Evolutionary conservation across 35 echinoderm and acorn worm genomes (phyloP).

Genomic region (Holothuria glaberrima): DNA sequence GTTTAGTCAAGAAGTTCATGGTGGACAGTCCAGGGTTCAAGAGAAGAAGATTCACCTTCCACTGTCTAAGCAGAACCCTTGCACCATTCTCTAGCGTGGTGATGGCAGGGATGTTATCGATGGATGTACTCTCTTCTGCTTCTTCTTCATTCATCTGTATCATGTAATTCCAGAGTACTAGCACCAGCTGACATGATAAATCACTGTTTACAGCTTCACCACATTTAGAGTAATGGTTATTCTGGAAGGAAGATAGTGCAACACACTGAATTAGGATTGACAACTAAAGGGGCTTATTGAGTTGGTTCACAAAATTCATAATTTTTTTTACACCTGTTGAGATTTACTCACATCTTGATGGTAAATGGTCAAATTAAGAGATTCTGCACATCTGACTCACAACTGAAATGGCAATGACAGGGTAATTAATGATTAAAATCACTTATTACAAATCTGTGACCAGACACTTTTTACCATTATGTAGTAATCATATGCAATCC

Average conservation of each 20-base stretch:
- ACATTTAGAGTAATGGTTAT: constrained; percentile 58
- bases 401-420: too few relatives aligned
- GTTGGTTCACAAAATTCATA: too few relatives aligned
- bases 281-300: too few relatives aligned
- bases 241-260: constrained; percentile 53
- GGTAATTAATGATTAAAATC: too few relatives aligned
- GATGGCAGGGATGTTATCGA: constrained; percentile 71
- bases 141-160: constrained; percentile 51
- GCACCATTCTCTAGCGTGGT: constrained; percentile 80
- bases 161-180: constrained; percentile 81
- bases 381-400: too few relatives aligned
- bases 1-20: constrained; percentile 46
- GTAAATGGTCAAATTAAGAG: too few relatives aligned
- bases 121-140: constrained; percentile 72
- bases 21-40: constrained; percentile 38
- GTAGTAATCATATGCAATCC: too few relatives aligned
- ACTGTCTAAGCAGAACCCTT: constrained; percentile 82
- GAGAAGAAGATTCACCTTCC: constrained; percentile 87
- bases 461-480: too few relatives aligned
- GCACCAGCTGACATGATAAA: constrained; percentile 90
- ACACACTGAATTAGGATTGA: not conserved
- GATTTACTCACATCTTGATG: too few relatives aligned
- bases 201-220: constrained; percentile 78
- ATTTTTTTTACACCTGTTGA: too few relatives aligned
- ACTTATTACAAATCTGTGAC: too few relatives aligned